These are phyloP conservation scores for Spizaetus ornatus DNA, from an alignment of 2,113 vertebrate genomes.

Conservation along the genomic window DNA sequence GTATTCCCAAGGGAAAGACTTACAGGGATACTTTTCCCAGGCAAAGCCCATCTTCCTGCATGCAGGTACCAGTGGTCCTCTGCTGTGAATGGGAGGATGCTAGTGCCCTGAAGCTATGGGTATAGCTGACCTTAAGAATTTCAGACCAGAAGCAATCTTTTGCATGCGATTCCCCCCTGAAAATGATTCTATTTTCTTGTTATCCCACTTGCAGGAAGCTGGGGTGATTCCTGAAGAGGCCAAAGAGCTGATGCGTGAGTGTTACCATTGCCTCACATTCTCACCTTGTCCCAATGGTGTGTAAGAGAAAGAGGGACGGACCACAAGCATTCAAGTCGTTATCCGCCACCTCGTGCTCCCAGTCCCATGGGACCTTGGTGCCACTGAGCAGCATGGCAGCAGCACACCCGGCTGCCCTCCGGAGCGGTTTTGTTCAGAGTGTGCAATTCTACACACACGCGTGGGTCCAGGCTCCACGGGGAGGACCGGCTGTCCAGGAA, in stretches of 20 bases:
- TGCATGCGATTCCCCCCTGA: neutral
- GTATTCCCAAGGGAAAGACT: neutral
- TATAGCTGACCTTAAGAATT: neutral
- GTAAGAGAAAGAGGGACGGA: neutral
- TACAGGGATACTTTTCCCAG: neutral
- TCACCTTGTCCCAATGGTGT: rapidly evolving
- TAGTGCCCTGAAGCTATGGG: neutral
- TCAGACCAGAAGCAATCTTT: neutral
- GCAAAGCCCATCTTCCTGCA: rapidly evolving
- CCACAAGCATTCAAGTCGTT: neutral
- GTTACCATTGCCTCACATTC: neutral
- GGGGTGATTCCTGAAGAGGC: rapidly evolving
- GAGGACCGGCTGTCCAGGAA: neutral
- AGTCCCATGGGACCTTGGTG: rapidly evolving
- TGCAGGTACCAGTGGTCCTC: rapidly evolving
- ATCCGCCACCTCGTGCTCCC: neutral
- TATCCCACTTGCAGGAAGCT: neutral
- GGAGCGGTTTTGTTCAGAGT: rapidly evolving
- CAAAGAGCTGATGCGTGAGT: neutral
- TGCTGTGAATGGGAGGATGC: rapidly evolving
- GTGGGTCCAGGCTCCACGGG: rapidly evolving
- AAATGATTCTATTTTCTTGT: neutral
- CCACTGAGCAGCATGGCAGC: neutral
- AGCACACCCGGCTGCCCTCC: rapidly evolving
- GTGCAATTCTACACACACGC: rapidly evolving